Base-by-base conservation (phyloP, 2,797 vertebrate species). In the Tamandua tetradactyla region DNA sequence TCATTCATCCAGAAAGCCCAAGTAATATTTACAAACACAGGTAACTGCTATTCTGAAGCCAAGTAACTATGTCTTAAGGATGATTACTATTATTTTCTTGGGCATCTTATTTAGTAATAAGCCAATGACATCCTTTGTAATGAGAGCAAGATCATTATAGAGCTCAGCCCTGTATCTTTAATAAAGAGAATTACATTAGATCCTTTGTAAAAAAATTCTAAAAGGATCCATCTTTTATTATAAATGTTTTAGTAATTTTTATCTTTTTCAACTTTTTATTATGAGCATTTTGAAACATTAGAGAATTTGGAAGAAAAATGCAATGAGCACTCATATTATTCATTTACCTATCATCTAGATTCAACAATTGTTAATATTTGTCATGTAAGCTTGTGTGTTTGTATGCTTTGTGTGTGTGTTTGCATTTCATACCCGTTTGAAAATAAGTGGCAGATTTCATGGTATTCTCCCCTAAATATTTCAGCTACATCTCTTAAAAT, bases 151-250 rank as follows among this genome's bases (percentile, higher is more conserved):
- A 47, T 93, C 18, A 79, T 37, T 80, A 30, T 84, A 94, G 9
- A 93, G 20, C n/a, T 93, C 84, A 81, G 17, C 0, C 76, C 25
- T 91, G 14, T 55, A 37, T 83, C 20, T 84, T 84, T 68, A 52
- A 91, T 42, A 87, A 61, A 62, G 76, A 83, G 27, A 95, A 94
- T 89, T 84, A 44, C 37, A 92, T 92, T 83, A 76, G 37, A 47
- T 69, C 17, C 12, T 55, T 91, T 71, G n/a, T 8, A 1, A 47
- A 64, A 57, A 74, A 71, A 94, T 84, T 57, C 42, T 71, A 64
- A 69, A 83, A 71, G 32, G 47, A 40, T 17, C 13, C 66, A 27
- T 55, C n/a, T 74, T 90, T 76, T 72, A 86, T 75, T 84, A 76
- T 27, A 90, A 79, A 69, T 69, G 23, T 18, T 82, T 93, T 64